Percentiles rank a stretch among this genome's conserved stretches.
These are phyloP conservation scores for Ridgeia piscesae DNA, from an alignment of 1,140 invertebrate genomes.

Conservation along the genomic window DNA sequence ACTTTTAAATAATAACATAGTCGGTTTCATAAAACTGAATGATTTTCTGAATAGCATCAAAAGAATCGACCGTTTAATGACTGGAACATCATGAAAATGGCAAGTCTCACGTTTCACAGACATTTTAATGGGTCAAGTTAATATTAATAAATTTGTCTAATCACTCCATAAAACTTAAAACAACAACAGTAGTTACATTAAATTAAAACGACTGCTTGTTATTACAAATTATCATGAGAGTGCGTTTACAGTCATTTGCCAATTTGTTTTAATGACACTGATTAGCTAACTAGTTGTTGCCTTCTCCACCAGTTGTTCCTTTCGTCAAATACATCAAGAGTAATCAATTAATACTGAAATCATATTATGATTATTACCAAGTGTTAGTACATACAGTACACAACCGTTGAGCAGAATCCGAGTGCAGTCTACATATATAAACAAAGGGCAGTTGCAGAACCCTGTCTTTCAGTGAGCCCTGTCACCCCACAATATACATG, in stretches of 20 bases:
- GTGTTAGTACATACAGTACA: background rate
- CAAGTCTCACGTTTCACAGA: too few species aligned
- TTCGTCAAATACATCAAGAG: background rate
- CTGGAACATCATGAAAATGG: too few species aligned
- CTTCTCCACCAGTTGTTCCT: background rate
- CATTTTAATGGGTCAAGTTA: too few species aligned
- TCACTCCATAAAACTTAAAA: too few species aligned
- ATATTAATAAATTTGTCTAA: too few species aligned
- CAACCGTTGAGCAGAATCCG: background rate
- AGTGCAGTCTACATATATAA: slow-evolving; percentile 6
- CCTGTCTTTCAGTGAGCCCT: background rate
- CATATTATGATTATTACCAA: background rate
- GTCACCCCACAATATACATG: background rate
- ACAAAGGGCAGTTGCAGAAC: background rate
- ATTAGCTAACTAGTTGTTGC: background rate
- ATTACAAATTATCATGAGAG: background rate
- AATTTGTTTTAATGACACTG: background rate
- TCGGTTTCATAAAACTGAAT: too few species aligned
- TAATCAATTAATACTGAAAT: slow-evolving; percentile 7
- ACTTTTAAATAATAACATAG: too few species aligned
- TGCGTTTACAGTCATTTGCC: background rate
- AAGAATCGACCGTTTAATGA: too few species aligned
- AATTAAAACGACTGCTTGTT: background rate
- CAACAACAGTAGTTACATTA: too few species aligned
- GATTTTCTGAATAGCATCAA: too few species aligned